Evolutionary conservation across 2,797 vertebrate species (phyloP).

Genomic region (Aeoliscus strigatus): DNA sequence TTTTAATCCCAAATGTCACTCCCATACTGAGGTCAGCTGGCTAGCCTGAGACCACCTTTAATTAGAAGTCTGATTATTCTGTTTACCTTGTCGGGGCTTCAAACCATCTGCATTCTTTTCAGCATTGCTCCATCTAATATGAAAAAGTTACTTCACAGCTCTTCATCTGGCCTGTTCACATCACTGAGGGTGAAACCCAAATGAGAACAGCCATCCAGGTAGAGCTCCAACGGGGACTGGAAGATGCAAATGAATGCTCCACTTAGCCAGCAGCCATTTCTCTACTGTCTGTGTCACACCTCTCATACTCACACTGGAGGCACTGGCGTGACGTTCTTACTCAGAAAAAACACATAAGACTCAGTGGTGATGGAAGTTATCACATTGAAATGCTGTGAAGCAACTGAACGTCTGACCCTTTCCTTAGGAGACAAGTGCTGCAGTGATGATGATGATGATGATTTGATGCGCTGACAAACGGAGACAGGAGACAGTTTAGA

Average conservation of each 20-base stretch:
- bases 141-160: constrained; percentile 5
- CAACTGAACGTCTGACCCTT: constrained; percentile 12
- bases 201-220: constrained; percentile 40
- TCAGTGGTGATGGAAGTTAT: no score
- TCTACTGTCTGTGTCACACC: constrained; percentile 27
- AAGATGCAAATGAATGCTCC: constrained; percentile 43
- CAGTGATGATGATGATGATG: constrained; percentile 4
- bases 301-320: constrained; percentile 23
- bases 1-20: constrained; percentile 70
- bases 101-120: constrained; percentile 20
- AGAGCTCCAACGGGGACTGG: constrained; percentile 18
- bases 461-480: not conserved
- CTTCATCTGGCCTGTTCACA: constrained; percentile 7
- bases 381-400: no score
- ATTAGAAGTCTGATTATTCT: constrained; percentile 59
- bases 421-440: not conserved
- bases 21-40: constrained; percentile 57
- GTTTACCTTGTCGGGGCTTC: constrained; percentile 51
- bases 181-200: constrained; percentile 20
- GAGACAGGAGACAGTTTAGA: no score
- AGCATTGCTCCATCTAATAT: constrained; percentile 3
- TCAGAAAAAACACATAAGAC: constrained; percentile 5
- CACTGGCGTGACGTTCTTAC: constrained; percentile 9
- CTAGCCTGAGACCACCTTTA: constrained; percentile 52
- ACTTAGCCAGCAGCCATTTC: not conserved